Conservation (phyloP, 1,140 invertebrate genomes). For the Vanessa tameamea region DNA sequence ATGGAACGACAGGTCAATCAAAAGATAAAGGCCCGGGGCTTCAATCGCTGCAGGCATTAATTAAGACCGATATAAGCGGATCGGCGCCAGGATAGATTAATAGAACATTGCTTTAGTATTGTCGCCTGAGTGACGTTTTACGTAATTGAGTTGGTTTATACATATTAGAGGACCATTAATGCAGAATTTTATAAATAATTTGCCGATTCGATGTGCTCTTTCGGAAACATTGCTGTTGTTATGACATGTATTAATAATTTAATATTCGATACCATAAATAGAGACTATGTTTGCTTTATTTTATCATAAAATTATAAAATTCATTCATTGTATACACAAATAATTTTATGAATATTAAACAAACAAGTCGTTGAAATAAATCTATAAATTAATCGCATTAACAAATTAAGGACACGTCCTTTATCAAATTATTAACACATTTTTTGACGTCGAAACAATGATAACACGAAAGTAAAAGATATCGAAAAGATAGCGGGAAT, state of each 20-base stretch:
- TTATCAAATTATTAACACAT: conserved; percentile 1
- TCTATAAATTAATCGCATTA: conserved; percentile 9
- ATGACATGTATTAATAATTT: no score
- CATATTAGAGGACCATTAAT: not conserved
- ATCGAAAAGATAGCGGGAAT: not conserved
- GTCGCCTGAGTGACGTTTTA: conserved; percentile 36
- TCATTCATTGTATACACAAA: not conserved
- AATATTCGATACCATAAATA: no score
- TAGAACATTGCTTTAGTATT: conserved; percentile 42
- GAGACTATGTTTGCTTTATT: no score
- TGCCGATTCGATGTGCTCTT: no score
- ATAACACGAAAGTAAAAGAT: not conserved
- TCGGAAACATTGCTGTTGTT: no score
- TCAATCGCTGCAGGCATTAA: conserved; percentile 65
- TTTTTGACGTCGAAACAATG: conserved; percentile 2
- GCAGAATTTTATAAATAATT: no score
- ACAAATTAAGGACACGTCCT: conserved; percentile 2
- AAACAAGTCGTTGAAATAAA: no score
- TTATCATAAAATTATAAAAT: no score
- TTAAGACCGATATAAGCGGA: conserved; percentile 71
- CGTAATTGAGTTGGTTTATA: conserved; percentile 38
- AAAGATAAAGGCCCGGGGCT: conserved; percentile 66
- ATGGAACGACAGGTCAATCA: conserved; percentile 65
- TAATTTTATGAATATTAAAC: no score
- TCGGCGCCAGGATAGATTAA: conserved; percentile 55